Evolutionary conservation across 1,140 invertebrate genomes (phyloP).

Genomic region (Drosophila punjabiensis): DNA sequence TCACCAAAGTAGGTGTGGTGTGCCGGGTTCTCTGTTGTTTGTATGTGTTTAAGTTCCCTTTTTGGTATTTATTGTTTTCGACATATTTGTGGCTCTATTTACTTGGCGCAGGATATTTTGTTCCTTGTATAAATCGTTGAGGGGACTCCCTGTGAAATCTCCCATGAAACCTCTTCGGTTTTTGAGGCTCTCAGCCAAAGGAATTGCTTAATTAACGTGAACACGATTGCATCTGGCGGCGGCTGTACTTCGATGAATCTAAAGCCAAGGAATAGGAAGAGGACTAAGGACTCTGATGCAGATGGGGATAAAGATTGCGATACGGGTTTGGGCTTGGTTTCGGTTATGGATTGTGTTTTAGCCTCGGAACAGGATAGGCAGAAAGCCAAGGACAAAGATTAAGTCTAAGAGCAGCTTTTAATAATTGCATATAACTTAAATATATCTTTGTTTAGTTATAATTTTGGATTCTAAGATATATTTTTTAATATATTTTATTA

Average conservation of each 20-base stretch:
- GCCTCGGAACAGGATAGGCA: not conserved
- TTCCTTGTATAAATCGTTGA: not conserved
- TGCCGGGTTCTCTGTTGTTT: not conserved
- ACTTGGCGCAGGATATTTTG: conserved; percentile 43
- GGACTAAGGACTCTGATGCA: not conserved
- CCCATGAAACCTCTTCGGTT: not conserved
- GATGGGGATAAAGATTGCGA: not conserved
- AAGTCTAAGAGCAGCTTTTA: not conserved
- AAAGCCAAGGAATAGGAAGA: not conserved
- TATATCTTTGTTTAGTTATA: not conserved
- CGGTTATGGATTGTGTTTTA: not conserved
- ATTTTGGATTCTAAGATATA: too few relatives aligned
- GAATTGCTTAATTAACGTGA: conserved; percentile 53
- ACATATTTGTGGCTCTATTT: conserved; percentile 73
- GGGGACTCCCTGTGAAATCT: not conserved
- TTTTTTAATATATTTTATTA: too few relatives aligned
- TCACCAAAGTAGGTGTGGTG: conserved; percentile 45
- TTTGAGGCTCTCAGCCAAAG: conserved; percentile 23
- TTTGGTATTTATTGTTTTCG: conserved; percentile 79
- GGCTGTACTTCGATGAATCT: conserved; percentile 2
- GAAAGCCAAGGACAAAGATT: not conserved
- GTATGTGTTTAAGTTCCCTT: conserved; percentile 30
- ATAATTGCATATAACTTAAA: not conserved
- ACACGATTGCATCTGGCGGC: conserved; percentile 41
- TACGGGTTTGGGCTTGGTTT: too few relatives aligned